Base-by-base conservation (phyloP, 2,797 vertebrate species). In the Lutjanus campechanus region DNA sequence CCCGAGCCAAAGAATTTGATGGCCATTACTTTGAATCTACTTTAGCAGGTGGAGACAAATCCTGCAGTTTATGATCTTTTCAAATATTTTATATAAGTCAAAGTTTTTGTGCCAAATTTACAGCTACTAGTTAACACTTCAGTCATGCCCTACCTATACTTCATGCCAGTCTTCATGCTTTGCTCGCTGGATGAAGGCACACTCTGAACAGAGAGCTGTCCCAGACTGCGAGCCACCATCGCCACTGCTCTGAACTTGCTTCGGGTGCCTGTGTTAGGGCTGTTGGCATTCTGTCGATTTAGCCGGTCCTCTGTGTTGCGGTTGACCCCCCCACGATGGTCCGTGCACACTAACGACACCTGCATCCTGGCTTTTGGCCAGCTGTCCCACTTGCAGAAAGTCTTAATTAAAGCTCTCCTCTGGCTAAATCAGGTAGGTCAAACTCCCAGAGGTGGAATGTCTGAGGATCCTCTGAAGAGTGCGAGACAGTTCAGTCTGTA, bases 291-390 rank as follows among this genome's bases (percentile, higher is more conserved):
- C 61, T 98, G 97, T 7, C 97, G 93, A 87, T 96, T 97, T 54
- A 98, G 95, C 15, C 98, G 93, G 62, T 99, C 98, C 43, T 98
- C 98, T 0, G 97, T 95, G 84, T 94, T 96, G 76, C 97, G 97
- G 95, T 94, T 97, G 88, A 98, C 98, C 63, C 97, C 98, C 54
- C 98, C 95, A 84, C 97, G 96, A 75, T 98, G 97, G 91, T 99
- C 98, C 0, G 98, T 98, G 92, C 98, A 99, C 66, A 97, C 96
- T 53, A 99, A 96, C 4, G 98, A 99, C 77, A 99, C 98, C 95
- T 99, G 98, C 98, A 99, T 99, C 82, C 62, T 80, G 84, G 76
- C 76, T 50, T 76, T 36, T 65, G 55, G 55, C 49, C 0, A 7
- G 43, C 68, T 47, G 70, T 73, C 64, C 64, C 11, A 63, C 56